A percentile compares a stretch with the other conserved stretches of the same genome.
These are phyloP conservation scores for Apamea epomidion DNA, from an alignment of 2,888 invertebrate species.

Conservation along the genomic window DNA sequence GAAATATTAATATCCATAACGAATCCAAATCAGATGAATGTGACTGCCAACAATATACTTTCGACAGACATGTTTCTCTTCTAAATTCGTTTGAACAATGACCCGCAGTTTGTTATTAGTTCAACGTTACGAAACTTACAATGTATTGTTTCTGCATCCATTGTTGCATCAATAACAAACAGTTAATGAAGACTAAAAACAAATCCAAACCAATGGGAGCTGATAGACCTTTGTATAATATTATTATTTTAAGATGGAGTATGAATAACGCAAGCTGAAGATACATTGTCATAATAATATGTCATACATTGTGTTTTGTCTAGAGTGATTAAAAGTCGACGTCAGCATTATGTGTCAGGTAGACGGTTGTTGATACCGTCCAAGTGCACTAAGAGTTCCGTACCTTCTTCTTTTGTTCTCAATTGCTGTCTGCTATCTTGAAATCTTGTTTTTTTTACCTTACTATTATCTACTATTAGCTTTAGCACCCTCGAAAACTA, in stretches of 20 bases:
- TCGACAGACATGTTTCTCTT: slow-evolving; percentile 53
- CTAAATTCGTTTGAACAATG: slow-evolving; percentile 41
- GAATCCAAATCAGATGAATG: slow-evolving; percentile 22
- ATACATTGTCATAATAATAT: too few relatives aligned
- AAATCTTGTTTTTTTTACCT: neutral
- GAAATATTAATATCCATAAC: slow-evolving; percentile 47
- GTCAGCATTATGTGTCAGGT: neutral
- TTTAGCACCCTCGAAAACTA: neutral
- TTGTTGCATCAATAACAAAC: slow-evolving; percentile 55
- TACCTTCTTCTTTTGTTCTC: too few relatives aligned
- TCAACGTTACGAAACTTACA: slow-evolving; percentile 15
- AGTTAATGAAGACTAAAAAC: slow-evolving; percentile 29
- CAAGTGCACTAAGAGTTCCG: neutral
- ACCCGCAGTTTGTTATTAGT: slow-evolving; percentile 44
- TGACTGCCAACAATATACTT: neutral
- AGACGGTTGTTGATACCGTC: neutral
- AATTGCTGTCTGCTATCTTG: too few relatives aligned
- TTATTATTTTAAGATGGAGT: slow-evolving; percentile 4
- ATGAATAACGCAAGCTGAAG: neutral
- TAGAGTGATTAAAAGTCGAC: neutral
- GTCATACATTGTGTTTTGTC: neutral
- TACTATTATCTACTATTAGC: neutral
- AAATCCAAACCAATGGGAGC: slow-evolving; percentile 19
- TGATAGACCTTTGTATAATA: slow-evolving; percentile 24
- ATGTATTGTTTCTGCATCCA: slow-evolving; percentile 39